Conservation (phyloP, 2,113 vertebrate genomes). For the Pristiophorus japonicus region DNA sequence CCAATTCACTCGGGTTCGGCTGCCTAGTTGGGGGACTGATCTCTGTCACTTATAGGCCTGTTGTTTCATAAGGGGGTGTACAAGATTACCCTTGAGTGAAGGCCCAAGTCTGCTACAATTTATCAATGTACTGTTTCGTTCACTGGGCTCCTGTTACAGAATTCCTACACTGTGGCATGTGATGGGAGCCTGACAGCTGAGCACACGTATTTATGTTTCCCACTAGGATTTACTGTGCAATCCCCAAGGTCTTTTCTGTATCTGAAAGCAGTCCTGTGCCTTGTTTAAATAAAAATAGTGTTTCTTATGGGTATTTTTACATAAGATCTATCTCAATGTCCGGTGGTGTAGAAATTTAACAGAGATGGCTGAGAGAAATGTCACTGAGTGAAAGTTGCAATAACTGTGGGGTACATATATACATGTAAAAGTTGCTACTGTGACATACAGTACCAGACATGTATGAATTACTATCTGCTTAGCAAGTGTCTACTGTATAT, state of each 20-base stretch:
- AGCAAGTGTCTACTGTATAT: neutral
- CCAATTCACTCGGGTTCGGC: neutral
- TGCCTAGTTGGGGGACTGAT: neutral
- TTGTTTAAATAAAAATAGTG: neutral
- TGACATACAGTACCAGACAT: neutral
- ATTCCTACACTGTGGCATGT: neutral
- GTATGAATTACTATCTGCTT: neutral
- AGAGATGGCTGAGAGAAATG: neutral
- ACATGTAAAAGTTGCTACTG: neutral
- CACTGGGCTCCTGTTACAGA: neutral
- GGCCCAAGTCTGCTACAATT: neutral
- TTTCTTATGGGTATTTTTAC: neutral
- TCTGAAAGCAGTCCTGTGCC: no score
- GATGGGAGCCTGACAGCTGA: neutral
- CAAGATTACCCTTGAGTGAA: neutral
- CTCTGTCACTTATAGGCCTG: neutral
- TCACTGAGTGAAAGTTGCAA: neutral
- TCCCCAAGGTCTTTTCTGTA: neutral
- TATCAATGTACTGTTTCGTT: neutral
- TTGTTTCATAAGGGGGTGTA: neutral
- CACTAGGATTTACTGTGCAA: neutral
- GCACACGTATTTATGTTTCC: neutral
- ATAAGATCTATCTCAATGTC: neutral
- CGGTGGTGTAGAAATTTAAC: neutral
- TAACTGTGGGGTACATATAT: neutral